Conservation (phyloP, 2,797 vertebrate species). For the Rhynchotus rufescens region DNA sequence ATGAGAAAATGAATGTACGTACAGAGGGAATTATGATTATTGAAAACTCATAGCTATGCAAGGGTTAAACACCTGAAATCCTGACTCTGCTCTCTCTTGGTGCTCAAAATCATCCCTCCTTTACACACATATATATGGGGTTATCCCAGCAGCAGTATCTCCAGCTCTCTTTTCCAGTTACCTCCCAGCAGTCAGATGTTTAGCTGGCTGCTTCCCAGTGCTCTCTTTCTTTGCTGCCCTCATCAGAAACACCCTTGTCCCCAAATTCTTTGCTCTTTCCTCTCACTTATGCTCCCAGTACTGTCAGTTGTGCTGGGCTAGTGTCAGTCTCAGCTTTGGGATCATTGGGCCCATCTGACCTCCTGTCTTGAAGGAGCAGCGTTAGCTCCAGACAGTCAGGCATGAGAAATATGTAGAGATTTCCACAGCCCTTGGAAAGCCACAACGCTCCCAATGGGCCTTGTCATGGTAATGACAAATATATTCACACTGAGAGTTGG, state of each 20-base stretch:
- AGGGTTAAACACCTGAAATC: not conserved
- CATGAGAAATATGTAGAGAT: slow-evolving; percentile 43
- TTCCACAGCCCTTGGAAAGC: slow-evolving; percentile 15
- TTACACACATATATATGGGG: not conserved
- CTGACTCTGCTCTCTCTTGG: not conserved
- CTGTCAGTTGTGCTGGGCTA: slow-evolving; percentile 55
- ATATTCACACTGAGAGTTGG: not conserved
- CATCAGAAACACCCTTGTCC: slow-evolving; percentile 58
- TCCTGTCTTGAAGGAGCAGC: slow-evolving; percentile 42
- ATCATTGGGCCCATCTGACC: slow-evolving; percentile 45
- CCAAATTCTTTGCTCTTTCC: slow-evolving; percentile 65
- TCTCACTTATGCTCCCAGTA: slow-evolving; percentile 35
- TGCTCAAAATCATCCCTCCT: not conserved
- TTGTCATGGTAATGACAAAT: slow-evolving; percentile 39
- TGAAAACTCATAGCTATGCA: not conserved
- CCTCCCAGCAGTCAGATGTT: slow-evolving; percentile 27
- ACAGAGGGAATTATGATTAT: not conserved
- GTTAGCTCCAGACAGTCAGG: slow-evolving; percentile 61
- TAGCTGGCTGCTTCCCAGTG: slow-evolving; percentile 48
- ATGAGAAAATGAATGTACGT: not conserved
- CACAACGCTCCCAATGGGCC: not conserved
- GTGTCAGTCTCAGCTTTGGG: slow-evolving; percentile 46
- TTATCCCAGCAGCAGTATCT: not conserved
- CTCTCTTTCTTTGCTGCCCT: slow-evolving; percentile 40
- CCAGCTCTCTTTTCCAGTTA: not conserved